Evolutionary conservation across 1,140 invertebrate genomes (phyloP), one percentile per base, ranked within the genome.

Genomic region (Pseudoatta argentina): DNA sequence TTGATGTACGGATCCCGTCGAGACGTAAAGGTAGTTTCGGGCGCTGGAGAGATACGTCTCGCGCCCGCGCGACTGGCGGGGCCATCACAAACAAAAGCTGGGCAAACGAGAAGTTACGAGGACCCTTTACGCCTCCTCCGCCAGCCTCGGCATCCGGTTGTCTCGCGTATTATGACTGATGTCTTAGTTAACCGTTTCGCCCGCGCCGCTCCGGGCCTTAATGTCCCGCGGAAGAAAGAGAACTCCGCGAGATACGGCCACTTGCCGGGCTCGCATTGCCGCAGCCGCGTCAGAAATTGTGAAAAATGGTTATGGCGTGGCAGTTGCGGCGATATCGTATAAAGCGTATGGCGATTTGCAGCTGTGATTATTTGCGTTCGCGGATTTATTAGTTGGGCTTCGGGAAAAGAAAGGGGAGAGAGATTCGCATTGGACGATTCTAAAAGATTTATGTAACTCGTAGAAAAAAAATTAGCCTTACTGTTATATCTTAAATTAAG

Each of bases 81-180:
- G 71, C 72, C 88, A 86, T 91, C 88, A 78, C 87, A 88, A 91
- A 91, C 66, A 86, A 91, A 91, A 91, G 91, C 83, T 86, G 75
- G 75, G 85, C 75, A 92, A 92, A 92, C 91, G 91, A 92, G 91
- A 61, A 92, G 91, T 92, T 92, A 92, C 91, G 91, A 89, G 81
- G 89, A 77, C 85, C 72, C 87, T 91, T 91, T 91, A 87, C 88
- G 73, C 77, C 85, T 61, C 14, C 69, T 16, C 63, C 8, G 34
- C 67, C 66, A 64, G 71, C 88, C 76, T 61, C 81, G 51, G 89
- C 89, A 90, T 91, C 87, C 75, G 76, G 76, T 88, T 91, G 90
- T 91, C 90, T 91, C 89, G 73, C 86, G 90, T 91, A 91, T 91
- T 91, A 91, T 91, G 90, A 91, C 89, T 87, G 89, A 91, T 91